Base-by-base conservation (phyloP, 30 jellyfish, hydroid and myxozoan species). In the Mastigias papua region DNA sequence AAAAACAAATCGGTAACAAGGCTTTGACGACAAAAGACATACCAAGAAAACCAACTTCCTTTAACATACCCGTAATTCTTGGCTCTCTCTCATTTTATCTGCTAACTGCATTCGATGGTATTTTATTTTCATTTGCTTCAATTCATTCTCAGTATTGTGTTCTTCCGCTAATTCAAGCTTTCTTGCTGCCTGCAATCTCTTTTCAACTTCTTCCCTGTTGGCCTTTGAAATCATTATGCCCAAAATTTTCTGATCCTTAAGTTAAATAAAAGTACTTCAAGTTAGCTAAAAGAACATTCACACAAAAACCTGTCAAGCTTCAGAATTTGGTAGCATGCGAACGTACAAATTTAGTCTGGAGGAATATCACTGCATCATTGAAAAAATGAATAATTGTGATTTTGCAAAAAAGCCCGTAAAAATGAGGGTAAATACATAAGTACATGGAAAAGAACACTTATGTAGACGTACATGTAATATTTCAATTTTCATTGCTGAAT, bases 31-130 rank as follows among this genome's bases (percentile, higher is more conserved):
- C n/a, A n/a, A n/a, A n/a, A n/a, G n/a, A n/a, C n/a, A n/a, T n/a
- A n/a, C n/a, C n/a, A n/a, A n/a, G n/a, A n/a, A n/a, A n/a, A 15
- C 13, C 7, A 15, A 27, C 2, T 19, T 10, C 78, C 10, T 23
- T 60, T 17, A 37, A 42, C 82, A 34, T 25, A 81, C 91, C 83
- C 34, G 65, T 20, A 54, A 13, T 35, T 74, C 80, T 25, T 84
- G 88, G 35, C 87, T 31, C 72, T 84, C 88, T 62, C 76, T 60
- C 74, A 84, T 48, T 66, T 58, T 84, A 58, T 70, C 84, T 57
- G 84, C 79, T 67, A 68, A 35, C 17, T 46, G 57, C 88, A 77
- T 77, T 19, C 57, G 88, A 69, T 77, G 88, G n/a, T 37, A 32
- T 28, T 58, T 77, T 48, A 58, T 1, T 27, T 58, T 29, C 75